Conservation (phyloP, 2,113 vertebrate genomes). For the Actenoides lindsayi region DNA sequence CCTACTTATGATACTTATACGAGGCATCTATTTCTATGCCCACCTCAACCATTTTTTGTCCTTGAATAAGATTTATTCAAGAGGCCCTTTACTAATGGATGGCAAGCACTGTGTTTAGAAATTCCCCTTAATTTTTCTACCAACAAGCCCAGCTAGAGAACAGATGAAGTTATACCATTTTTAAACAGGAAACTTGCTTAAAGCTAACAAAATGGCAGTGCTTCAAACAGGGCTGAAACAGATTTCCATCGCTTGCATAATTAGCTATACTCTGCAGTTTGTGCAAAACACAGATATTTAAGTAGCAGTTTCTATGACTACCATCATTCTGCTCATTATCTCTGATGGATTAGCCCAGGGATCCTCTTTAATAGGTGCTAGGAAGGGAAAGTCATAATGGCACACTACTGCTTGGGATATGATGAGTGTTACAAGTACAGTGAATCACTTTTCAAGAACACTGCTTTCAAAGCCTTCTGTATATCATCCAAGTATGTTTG, state of each 20-base stretch:
- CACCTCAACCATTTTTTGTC: not conserved
- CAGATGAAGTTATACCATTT: not conserved
- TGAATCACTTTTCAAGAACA: not conserved
- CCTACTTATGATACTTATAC: not conserved
- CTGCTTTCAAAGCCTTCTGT: not conserved
- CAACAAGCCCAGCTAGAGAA: not conserved
- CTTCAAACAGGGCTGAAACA: not conserved
- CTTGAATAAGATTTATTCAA: not conserved
- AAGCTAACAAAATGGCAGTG: not conserved
- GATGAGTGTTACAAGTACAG: not conserved
- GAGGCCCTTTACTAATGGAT: not conserved
- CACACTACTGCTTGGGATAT: not conserved
- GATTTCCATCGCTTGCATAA: not conserved
- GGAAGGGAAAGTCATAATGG: not conserved
- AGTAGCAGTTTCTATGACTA: conserved; percentile 53
- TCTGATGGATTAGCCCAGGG: not conserved
- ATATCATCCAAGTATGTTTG: not conserved
- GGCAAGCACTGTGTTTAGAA: not conserved
- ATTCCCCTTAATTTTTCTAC: not conserved
- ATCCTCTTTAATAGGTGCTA: not conserved
- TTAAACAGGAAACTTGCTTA: not conserved
- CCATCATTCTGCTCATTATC: conserved; percentile 21
- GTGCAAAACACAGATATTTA: not conserved
- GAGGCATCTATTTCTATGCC: not conserved
- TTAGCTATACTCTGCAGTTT: not conserved